Percentiles rank a stretch among this genome's conserved stretches.
Conservation (phyloP, 2,888 invertebrate species). For the Eretmocerus hayati region DNA sequence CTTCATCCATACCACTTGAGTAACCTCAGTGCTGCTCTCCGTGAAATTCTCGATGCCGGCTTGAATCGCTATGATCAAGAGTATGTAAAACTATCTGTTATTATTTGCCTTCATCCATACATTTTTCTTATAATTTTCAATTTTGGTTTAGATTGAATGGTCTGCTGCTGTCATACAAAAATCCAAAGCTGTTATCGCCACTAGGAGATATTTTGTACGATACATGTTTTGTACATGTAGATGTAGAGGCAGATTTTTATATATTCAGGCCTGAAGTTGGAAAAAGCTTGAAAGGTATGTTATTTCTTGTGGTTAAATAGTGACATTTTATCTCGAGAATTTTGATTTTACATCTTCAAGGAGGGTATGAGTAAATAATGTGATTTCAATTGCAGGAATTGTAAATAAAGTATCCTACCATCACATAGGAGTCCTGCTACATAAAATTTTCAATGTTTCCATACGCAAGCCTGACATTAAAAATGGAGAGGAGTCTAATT, state of each 20-base stretch:
- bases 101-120: background rate
- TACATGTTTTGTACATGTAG: conserved; percentile 57
- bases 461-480: conserved; percentile 51
- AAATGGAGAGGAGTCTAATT: conserved; percentile 42
- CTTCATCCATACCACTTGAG: conserved; percentile 60
- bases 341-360: background rate
- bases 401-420: conserved; percentile 62
- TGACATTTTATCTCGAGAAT: background rate
- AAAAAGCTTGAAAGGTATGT: conserved; percentile 51
- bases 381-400: conserved; percentile 44
- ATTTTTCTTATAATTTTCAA: background rate
- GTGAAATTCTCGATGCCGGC: conserved; percentile 54
- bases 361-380: background rate
- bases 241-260: conserved; percentile 64
- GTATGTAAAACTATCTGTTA: conserved; percentile 47
- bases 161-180: conserved; percentile 61
- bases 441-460: conserved; percentile 65
- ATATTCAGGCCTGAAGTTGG: conserved; percentile 60
- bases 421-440: conserved; percentile 63
- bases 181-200: conserved; percentile 54
- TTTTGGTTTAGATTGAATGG: conserved; percentile 54
- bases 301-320: background rate
- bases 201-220: conserved; percentile 58
- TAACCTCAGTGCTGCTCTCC: conserved; percentile 54
- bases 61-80: conserved; percentile 57